Percentiles rank a stretch among this genome's conserved stretches.
Conservation (phyloP, 2,113 vertebrate genomes). For the human (Homo sapiens) region GRCh38 chr5:149685001-149685500, state of each 20-base stretch:
- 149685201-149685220: background rate
- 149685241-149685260: background rate
- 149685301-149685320: background rate
- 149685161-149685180: background rate
- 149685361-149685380: background rate
- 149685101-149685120: background rate
- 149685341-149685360: background rate
- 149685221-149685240: background rate
- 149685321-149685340: background rate
- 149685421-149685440: background rate
- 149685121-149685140: background rate
- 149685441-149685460: background rate
- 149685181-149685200: background rate
- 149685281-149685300: background rate
- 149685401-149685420: slow-evolving; percentile 48
- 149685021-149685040: background rate
- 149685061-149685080: background rate
- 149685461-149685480: background rate
- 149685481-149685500: background rate
- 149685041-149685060: background rate
- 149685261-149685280: background rate
- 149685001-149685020: background rate
- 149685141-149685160: background rate
- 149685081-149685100: background rate
- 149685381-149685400: background rate